Percentiles rank a stretch among this genome's conserved stretches.
Conservation (phyloP, 2,797 vertebrate species). For the Acrocephalus scirpaceus region DNA sequence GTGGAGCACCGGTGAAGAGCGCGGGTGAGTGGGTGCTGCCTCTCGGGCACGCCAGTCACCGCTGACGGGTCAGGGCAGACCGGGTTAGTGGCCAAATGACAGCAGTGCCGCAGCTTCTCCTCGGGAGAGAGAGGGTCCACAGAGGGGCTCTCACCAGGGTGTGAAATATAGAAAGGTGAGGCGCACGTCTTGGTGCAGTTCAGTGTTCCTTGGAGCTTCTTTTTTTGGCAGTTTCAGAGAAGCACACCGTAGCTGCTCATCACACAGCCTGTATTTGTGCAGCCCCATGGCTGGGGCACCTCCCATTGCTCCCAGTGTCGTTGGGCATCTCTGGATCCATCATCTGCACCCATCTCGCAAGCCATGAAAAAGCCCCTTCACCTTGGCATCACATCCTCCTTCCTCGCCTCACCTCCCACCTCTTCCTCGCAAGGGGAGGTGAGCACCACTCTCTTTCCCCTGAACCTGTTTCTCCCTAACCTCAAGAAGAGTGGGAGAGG, state of each 20-base stretch:
- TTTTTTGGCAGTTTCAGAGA: neutral
- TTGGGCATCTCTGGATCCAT: neutral
- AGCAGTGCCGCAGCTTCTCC: neutral
- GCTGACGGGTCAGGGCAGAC: accelerated
- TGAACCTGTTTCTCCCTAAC: neutral
- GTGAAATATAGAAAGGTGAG: neutral
- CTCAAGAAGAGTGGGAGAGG: neutral
- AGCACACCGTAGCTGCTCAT: accelerated
- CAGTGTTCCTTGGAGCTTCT: accelerated
- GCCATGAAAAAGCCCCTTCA: neutral
- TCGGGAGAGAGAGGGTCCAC: accelerated
- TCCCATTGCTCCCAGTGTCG: neutral
- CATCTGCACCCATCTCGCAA: neutral
- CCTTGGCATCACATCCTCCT: accelerated
- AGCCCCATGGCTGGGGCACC: accelerated
- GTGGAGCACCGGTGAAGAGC: conserved; percentile 87
- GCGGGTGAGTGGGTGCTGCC: neutral
- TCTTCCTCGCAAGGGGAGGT: neutral
- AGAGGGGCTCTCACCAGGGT: accelerated
- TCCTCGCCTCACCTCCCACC: neutral
- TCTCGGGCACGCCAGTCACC: accelerated
- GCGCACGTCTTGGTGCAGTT: accelerated
- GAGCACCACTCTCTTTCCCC: neutral
- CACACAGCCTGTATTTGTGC: neutral
- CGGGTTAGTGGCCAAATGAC: accelerated